Evolutionary conservation across 2,888 invertebrate genomes (phyloP).

Genomic region (Phoenoteleia sp.): DNA sequence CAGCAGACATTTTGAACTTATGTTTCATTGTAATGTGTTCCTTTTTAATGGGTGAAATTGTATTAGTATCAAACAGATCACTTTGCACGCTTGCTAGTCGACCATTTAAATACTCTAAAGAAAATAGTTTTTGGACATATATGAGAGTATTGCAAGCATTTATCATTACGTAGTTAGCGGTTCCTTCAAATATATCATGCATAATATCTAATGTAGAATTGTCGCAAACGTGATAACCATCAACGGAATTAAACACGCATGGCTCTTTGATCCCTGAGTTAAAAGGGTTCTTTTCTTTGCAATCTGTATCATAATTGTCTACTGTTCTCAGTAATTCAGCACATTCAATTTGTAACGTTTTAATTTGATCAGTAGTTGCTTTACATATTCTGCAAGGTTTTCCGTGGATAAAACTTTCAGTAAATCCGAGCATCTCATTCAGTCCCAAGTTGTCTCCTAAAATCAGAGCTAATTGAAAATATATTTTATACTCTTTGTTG

Average conservation of each 20-base stretch:
- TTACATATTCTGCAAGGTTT: not conserved
- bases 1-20: slow-evolving; percentile 47
- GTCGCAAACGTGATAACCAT: slow-evolving; percentile 32
- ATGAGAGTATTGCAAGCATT: slow-evolving; percentile 17
- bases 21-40: slow-evolving; percentile 25
- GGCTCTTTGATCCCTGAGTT: slow-evolving; percentile 29
- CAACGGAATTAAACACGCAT: slow-evolving; percentile 36
- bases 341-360: not conserved
- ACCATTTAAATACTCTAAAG: slow-evolving; percentile 41
- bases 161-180: slow-evolving; percentile 5
- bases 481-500: not conserved
- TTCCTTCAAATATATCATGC: slow-evolving; percentile 36
- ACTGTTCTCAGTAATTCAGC: slow-evolving; percentile 14
- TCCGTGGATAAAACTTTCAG: not conserved
- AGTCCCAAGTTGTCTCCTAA: not conserved
- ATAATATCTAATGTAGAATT: slow-evolving; percentile 37
- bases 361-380: not conserved
- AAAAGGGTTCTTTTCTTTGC: not conserved
- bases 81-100: slow-evolving; percentile 5
- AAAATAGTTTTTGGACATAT: slow-evolving; percentile 24
- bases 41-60: slow-evolving; percentile 26
- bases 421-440: not conserved
- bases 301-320: slow-evolving; percentile 22
- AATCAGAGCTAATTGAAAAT: not conserved
- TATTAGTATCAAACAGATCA: slow-evolving; percentile 4